Evolutionary conservation across 1,140 invertebrate genomes (phyloP).

Genomic region (Conopomorpha cramerella): DNA sequence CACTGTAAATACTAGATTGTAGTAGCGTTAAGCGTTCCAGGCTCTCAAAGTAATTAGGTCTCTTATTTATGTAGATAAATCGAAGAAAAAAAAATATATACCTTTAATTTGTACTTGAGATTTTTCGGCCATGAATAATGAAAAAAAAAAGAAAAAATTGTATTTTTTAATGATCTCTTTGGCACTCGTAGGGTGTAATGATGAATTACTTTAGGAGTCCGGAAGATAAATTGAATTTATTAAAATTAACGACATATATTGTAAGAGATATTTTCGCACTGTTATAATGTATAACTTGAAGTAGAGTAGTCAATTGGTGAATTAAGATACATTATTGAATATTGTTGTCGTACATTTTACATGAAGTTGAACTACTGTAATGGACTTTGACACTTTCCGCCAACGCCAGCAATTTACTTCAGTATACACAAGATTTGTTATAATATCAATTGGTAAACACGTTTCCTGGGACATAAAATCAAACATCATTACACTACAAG

Average conservation of each 20-base stretch:
- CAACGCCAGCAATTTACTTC: too few relatives aligned
- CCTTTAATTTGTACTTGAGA: conserved; percentile 39
- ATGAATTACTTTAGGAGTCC: conserved; percentile 56
- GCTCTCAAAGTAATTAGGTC: conserved; percentile 57
- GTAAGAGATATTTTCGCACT: conserved; percentile 58
- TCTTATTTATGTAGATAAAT: conserved; percentile 42
- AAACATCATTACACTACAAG: too few relatives aligned
- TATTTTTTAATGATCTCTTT: conserved; percentile 58
- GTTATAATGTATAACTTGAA: conserved; percentile 40
- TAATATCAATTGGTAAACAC: too few relatives aligned
- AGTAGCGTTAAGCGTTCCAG: conserved; percentile 44
- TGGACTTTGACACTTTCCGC: too few relatives aligned
- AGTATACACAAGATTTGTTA: too few relatives aligned
- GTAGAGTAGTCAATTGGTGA: conserved; percentile 28
- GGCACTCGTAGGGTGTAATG: conserved; percentile 34
- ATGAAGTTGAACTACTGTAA: too few relatives aligned
- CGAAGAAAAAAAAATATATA: conserved; percentile 25
- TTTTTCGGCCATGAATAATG: conserved; percentile 48
- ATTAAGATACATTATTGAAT: too few relatives aligned
- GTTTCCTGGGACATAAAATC: too few relatives aligned
- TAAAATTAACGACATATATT: conserved; percentile 40
- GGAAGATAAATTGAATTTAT: conserved; percentile 57
- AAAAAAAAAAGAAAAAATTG: conserved; percentile 50
- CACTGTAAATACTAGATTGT: conserved; percentile 53
- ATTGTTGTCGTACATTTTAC: conserved; percentile 24